Evolutionary conservation across 2,888 invertebrate species (phyloP), one percentile per base, ranked within the genome.

Genomic region (Phasia obesa): DNA sequence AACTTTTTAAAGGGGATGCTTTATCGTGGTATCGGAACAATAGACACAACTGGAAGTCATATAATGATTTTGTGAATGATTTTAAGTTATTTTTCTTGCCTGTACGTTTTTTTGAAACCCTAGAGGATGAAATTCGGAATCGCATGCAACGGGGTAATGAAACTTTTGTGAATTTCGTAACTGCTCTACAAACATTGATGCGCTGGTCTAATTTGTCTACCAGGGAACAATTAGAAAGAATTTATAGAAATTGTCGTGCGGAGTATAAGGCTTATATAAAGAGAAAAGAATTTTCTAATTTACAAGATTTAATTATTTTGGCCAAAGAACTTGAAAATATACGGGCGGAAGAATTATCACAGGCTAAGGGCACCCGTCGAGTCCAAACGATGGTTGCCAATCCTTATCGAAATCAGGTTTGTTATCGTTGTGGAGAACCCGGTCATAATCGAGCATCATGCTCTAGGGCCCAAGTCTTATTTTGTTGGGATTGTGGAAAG

Each of bases 401-500:
- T 13, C 31, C 4, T 21, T 21, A 5, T 21, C 21, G 1, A 0
- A 13, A 1, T 4, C 3, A 31, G 1, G 19, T 53, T 25, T 60
- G 71, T 15, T 60, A 38, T 53, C 60, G 60, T 3, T 60, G 60
- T 42, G 60, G 71, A 2, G 19, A 60, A 51, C 7, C n/a, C 1
- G 70, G 57, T 17, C 53, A 67, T 3, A 19, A 2, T 11, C 59
- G 70, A 2, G 15, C n/a, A 4, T 15, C 0, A 17, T 71, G 57
- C 35, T 21, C 70, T 3, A 71, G n/a, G 2, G 31, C 47, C 1
- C 71, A 47, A 35, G 19, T 71, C 21, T 6, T 57, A 9, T 70
- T 70, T 57, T 55, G 57, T 17, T 71, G 49, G 71, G 49, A 71
- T 6, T 71, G 71, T 19, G 35, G 49, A 0, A 71, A 59, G n/a